Conservation (phyloP, 2,797 vertebrate species). For the Tokudaia muenninki region DNA sequence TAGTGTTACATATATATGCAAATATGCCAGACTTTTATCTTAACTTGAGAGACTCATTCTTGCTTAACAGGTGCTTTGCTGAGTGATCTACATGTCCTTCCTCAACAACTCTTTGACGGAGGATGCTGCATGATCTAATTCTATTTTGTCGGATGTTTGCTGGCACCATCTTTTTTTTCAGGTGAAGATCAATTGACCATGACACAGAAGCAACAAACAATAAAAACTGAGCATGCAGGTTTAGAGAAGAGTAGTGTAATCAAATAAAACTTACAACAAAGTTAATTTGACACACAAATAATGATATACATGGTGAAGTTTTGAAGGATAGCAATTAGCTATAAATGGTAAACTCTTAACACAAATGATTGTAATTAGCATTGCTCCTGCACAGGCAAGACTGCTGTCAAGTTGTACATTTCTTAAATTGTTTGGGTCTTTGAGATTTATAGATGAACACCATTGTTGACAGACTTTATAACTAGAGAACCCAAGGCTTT, state of each 20-base stretch:
- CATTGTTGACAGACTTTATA: constrained; percentile 66
- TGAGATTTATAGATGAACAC: constrained; percentile 70
- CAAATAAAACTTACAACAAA: constrained; percentile 66
- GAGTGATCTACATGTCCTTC: too few relatives aligned
- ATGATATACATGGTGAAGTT: constrained; percentile 73
- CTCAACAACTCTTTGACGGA: neutral
- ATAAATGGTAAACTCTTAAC: constrained; percentile 72
- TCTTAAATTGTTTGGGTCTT: constrained; percentile 62
- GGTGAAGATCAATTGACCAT: constrained; percentile 44
- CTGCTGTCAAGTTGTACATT: constrained; percentile 62
- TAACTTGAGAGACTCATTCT: neutral
- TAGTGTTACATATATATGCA: neutral
- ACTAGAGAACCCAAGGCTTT: constrained; percentile 21
- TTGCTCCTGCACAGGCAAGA: constrained; percentile 31
- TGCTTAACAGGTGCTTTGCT: neutral
- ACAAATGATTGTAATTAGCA: constrained; percentile 75
- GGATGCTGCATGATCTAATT: neutral
- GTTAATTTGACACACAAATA: constrained; percentile 70
- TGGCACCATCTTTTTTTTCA: neutral
- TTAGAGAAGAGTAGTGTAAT: constrained; percentile 52
- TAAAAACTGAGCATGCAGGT: constrained; percentile 55
- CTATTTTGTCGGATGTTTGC: neutral
- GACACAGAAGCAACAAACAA: constrained; percentile 54
- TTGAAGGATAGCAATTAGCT: constrained; percentile 66
- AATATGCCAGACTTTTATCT: neutral